Base-by-base conservation (phyloP, 2,888 invertebrate genomes). In the Drosophila rellima region DNA sequence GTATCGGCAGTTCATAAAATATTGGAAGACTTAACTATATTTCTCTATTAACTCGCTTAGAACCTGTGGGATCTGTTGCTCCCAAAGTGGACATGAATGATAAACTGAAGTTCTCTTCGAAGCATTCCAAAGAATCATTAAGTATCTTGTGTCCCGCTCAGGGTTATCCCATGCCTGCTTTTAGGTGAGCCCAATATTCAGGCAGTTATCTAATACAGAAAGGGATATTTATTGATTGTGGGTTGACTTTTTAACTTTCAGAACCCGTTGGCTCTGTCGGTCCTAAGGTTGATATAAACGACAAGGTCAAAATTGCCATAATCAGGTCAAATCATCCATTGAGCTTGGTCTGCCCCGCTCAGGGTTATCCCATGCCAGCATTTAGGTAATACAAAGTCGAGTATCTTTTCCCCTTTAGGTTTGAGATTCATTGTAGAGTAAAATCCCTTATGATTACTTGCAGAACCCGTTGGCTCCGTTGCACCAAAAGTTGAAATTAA, bases 11-110 rank as follows among this genome's bases (percentile, higher is more conserved):
- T 67, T 8, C 0, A 4, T 6, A 18, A 23, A 1, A 18, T 47
- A 1, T n/a, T 1, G 11, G 3, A 2, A 15, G 10, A n/a, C 11
- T 6, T 54, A 11, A 52, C 7, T 26, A 10, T 29, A 1, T 11
- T 1, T 10, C 7, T 31, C 3, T 0, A 11, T 39, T 31, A 2
- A 33, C 3, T 5, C 4, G 2, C 10, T 6, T 88, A 93, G 93
- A 93, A 81, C 93, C 94, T n/a, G 92, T 93, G 52, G 94, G 94
- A 74, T 93, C 93, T 71, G 94, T 94, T 35, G 89, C 88, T 13
- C 92, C 92, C 92, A 96, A 96, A 93, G 95, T 96, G 91, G 95
- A 96, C 60, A 94, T 95, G 78, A 92, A 94, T 93, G 95, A 95
- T 93, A 90, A 93, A 92, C 88, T 93, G 92, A 93, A 94, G 93